A percentile compares a stretch with the other conserved stretches of the same genome.
Evolutionary conservation across 2,797 vertebrate genomes (phyloP).

Genomic region (Xiphorhynchus erythropygius): DNA sequence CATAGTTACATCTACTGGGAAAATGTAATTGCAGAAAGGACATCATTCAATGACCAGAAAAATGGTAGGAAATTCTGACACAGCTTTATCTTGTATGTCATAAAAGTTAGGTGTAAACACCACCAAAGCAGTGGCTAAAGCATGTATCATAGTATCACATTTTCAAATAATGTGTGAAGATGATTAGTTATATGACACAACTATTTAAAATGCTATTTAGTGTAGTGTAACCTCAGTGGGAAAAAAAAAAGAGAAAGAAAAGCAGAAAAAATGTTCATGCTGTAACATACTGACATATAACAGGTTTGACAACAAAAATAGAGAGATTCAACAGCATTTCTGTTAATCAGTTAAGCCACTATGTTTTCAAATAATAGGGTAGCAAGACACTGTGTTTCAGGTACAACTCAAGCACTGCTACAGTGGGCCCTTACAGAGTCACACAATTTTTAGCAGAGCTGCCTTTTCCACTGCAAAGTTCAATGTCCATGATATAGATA

Average conservation of each 20-base stretch:
- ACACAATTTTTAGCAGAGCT: slow-evolving; percentile 5
- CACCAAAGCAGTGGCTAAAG: not conserved
- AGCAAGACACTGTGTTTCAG: not conserved
- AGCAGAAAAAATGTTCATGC: not conserved
- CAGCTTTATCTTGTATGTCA: not conserved
- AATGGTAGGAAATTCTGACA: not conserved
- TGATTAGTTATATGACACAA: not conserved
- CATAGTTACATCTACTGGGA: not conserved
- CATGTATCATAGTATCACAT: not conserved
- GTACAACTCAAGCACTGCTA: not conserved
- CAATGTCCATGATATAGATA: not conserved
- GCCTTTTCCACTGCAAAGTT: not conserved
- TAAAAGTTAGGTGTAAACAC: not conserved
- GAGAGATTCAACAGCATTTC: not conserved
- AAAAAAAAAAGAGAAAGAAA: not conserved
- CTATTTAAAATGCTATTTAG: not conserved
- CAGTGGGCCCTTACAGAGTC: not conserved
- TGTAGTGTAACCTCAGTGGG: not conserved
- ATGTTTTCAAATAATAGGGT: not conserved
- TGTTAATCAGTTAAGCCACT: not conserved
- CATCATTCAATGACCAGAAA: not conserved
- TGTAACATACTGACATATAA: not conserved
- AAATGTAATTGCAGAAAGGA: not conserved
- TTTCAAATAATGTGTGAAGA: not conserved
- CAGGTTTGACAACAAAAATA: not conserved